Conservation (phyloP, 2,888 invertebrate species). For the Drosophila falleni region DNA sequence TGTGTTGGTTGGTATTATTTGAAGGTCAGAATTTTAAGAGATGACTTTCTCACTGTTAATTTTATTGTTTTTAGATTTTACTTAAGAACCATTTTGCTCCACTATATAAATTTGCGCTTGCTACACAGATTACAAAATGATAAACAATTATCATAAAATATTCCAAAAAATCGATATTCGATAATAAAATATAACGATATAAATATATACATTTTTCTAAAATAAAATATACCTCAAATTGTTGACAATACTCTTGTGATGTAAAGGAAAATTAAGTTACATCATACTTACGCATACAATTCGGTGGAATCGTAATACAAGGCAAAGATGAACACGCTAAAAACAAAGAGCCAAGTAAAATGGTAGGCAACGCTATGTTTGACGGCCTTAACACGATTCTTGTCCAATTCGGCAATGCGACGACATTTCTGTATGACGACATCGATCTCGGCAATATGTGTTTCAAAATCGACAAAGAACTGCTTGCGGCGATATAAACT, state of each 20-base stretch:
- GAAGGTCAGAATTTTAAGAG: too few relatives aligned
- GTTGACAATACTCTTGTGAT: neutral
- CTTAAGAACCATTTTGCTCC: too few relatives aligned
- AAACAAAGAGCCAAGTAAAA: constrained; percentile 70
- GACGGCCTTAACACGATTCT: constrained; percentile 44
- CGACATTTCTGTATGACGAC: constrained; percentile 72
- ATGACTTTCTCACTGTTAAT: too few relatives aligned
- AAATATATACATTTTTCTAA: too few relatives aligned
- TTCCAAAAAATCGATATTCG: too few relatives aligned
- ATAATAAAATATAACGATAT: too few relatives aligned
- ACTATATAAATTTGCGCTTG: too few relatives aligned
- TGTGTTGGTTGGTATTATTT: too few relatives aligned
- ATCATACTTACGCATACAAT: constrained; percentile 67
- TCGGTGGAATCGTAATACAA: constrained; percentile 69
- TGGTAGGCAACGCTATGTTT: constrained; percentile 71
- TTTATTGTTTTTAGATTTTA: too few relatives aligned
- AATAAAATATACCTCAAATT: too few relatives aligned
- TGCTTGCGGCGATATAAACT: constrained; percentile 80
- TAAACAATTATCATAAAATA: too few relatives aligned
- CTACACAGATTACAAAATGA: too few relatives aligned
- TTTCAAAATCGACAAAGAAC: constrained; percentile 79
- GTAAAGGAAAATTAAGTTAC: neutral
- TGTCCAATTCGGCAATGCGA: constrained; percentile 63
- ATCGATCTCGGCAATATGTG: constrained; percentile 78
- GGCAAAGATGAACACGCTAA: constrained; percentile 65